Conservation (phyloP, 1,140 invertebrate species). For the Trialeurodes vaporariorum region DNA sequence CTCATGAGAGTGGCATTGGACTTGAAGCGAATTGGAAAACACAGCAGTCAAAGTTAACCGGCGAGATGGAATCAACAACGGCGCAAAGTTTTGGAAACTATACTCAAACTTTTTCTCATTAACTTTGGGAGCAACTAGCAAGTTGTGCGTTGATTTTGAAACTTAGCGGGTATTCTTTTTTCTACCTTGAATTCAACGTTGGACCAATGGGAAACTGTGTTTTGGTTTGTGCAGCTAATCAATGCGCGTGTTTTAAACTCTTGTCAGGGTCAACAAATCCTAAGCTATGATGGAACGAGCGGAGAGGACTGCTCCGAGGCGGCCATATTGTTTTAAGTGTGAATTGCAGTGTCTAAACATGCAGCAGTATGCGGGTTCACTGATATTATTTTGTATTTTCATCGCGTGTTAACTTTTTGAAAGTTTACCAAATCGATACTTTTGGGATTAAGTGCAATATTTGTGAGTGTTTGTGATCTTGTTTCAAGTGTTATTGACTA, state of each 20-base stretch:
- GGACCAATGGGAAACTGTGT: not conserved
- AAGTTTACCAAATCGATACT: not conserved
- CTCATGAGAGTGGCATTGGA: too few relatives aligned
- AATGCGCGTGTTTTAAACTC: not conserved
- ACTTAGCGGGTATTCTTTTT: not conserved
- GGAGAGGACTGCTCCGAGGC: not conserved
- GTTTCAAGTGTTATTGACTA: not conserved
- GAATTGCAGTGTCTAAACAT: not conserved
- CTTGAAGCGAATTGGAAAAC: too few relatives aligned
- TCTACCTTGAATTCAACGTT: not conserved
- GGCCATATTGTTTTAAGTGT: not conserved
- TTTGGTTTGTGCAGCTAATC: not conserved
- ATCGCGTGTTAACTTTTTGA: not conserved
- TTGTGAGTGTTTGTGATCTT: not conserved
- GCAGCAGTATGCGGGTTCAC: not conserved
- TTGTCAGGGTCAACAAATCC: not conserved
- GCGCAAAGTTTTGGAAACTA: too few relatives aligned
- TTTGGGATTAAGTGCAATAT: not conserved
- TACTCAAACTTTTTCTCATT: too few relatives aligned
- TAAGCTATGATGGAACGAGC: not conserved
- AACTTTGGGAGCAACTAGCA: too few relatives aligned
- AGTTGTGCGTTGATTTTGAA: constrained; percentile 1
- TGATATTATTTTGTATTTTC: not conserved
- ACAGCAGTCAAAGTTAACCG: too few relatives aligned
- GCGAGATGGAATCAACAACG: too few relatives aligned